Base-by-base conservation (phyloP, 2,113 vertebrate species). In the Notarius lentiginosus region DNA sequence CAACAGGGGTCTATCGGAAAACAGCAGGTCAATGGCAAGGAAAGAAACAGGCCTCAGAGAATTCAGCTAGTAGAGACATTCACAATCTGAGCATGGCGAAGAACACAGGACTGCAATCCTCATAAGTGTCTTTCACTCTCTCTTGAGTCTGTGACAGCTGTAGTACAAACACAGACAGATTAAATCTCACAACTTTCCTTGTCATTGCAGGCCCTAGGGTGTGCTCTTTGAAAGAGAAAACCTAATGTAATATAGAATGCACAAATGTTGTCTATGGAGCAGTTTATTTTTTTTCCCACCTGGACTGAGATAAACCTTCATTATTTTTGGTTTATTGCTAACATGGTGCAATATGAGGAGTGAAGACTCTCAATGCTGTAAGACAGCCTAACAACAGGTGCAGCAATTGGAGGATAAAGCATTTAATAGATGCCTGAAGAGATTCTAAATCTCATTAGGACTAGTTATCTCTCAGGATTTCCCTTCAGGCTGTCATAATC, bases 1-100 rank as follows among this genome's bases (percentile, higher is more conserved):
- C 86, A 76, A 79, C 61, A 85, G 89, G 89, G 77, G 85, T 76
- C 89, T 82, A 84, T 87, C 84, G 70, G 60, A 82, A 88, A 89
- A 68, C 87, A 86, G 84, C 81, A 82, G 68, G 82, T 70, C 60
- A 83, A 83, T 82, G 87, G 83, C 70, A 88, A 80, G 55, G 34
- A 79, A 60, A 87, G 84, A 84, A 85, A 85, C 60, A 60, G 61
- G 61, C 85, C 41, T 12, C 30, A 30, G 55, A 72, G 63, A 61
- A 70, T 84, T 34, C 14, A 87, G 75, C 70, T 61, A 27, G 15
- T 17, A 81, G 51, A 82, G 58, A 7, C 18, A 76, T 7, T 55
- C 55, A 22, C 4, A 30, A 24, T 11, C 12, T 82, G 4, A 66
- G 49, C 1, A 55, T 58, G 53, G 18, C 58, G 18, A 55, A 17